Evolutionary conservation across 2,888 invertebrate species (phyloP).

Genomic region (Ceriagrion tenellum): DNA sequence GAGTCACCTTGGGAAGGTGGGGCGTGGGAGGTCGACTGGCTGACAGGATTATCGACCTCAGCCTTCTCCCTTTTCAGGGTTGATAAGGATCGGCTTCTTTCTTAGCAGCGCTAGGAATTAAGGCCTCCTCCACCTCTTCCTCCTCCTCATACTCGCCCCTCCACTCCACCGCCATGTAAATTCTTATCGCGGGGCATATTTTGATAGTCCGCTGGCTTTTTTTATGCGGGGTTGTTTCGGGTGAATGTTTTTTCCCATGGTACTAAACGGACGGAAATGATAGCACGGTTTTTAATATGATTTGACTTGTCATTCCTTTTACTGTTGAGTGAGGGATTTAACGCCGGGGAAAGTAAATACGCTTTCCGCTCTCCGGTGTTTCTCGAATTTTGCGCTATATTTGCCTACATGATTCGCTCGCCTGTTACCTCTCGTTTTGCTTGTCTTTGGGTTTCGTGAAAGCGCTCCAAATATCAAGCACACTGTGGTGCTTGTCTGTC

Average conservation of each 20-base stretch:
- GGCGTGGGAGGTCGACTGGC: not conserved
- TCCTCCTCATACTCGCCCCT: not conserved
- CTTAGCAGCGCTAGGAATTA: not conserved
- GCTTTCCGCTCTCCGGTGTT: not conserved
- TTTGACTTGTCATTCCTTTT: not conserved
- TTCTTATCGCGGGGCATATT: not conserved
- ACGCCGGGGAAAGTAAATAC: not conserved
- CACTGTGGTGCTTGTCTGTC: too few species aligned
- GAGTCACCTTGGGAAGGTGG: not conserved
- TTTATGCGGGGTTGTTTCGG: not conserved
- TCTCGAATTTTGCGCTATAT: not conserved
- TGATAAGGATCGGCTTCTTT: not conserved
- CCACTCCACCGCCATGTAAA: not conserved
- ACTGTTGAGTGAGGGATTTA: not conserved
- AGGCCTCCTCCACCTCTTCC: not conserved
- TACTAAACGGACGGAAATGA: not conserved
- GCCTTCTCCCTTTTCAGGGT: constrained; percentile 1
- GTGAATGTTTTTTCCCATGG: not conserved
- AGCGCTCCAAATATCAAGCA: not conserved
- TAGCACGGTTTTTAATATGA: not conserved
- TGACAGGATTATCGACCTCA: constrained; percentile 36
- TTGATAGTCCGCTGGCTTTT: not conserved
- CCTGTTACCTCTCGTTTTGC: not conserved
- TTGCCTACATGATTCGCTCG: not conserved
- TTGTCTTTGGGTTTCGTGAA: not conserved